Conservation (phyloP, 2,113 vertebrate genomes). For the Mellivora capensis region DNA sequence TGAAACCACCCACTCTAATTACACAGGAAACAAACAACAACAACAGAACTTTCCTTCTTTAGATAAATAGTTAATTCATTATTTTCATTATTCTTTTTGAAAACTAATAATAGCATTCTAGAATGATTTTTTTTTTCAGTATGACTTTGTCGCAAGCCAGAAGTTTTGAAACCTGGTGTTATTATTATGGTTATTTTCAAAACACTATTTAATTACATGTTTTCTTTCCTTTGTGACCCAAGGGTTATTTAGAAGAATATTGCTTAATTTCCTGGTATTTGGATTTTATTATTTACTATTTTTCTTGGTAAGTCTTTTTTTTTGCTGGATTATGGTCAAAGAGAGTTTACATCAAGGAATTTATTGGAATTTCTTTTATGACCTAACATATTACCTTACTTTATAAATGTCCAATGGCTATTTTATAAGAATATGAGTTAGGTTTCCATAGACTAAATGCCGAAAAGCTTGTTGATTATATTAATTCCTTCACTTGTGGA, state of each 20-base stretch:
- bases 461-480: not conserved
- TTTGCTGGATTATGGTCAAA: not conserved
- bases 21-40: not conserved
- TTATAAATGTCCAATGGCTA: not conserved
- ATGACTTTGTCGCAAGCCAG: constrained; percentile 29
- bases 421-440: constrained; percentile 17
- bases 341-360: not conserved
- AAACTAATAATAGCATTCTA: constrained; percentile 33
- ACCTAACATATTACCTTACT: not conserved
- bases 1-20: not conserved
- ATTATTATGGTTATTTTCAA: constrained; percentile 60
- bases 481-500: constrained; percentile 4
- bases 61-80: constrained; percentile 9
- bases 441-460: not conserved
- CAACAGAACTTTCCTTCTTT: constrained; percentile 6
- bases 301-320: constrained; percentile 55
- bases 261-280: constrained; percentile 69
- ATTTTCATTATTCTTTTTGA: constrained; percentile 39
- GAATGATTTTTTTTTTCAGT: not conserved
- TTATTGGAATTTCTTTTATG: constrained; percentile 25
- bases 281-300: constrained; percentile 36
- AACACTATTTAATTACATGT: constrained; percentile 64
- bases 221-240: constrained; percentile 68
- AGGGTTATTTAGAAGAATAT: constrained; percentile 57
- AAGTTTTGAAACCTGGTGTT: constrained; percentile 58